Percentiles rank a stretch among this genome's conserved stretches.
These are phyloP conservation scores for Archaeoteleia sp. DNA, from an alignment of 2,888 invertebrate species.

Conservation along the genomic window DNA sequence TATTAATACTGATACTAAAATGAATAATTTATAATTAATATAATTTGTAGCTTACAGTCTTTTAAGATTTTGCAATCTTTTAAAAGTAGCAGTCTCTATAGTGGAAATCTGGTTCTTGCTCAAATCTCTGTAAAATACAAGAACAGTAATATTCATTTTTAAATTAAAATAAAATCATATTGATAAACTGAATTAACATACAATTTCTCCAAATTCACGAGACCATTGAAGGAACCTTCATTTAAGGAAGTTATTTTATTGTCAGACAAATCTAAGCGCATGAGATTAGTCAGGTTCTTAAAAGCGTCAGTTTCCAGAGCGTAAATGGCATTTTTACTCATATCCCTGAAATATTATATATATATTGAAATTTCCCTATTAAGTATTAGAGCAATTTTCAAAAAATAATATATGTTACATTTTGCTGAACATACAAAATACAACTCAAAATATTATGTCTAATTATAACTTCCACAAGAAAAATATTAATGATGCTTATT, in stretches of 20 bases:
- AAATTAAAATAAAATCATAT: neutral
- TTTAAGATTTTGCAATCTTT: slow-evolving; percentile 83
- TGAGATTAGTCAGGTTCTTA: slow-evolving; percentile 71
- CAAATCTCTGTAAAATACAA: slow-evolving; percentile 79
- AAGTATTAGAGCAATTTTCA: too few species aligned
- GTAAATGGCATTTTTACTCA: slow-evolving; percentile 80
- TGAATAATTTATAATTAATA: slow-evolving; percentile 6
- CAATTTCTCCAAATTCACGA: slow-evolving; percentile 83
- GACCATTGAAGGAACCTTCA: slow-evolving; percentile 82
- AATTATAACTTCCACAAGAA: too few species aligned
- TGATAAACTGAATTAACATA: too few species aligned
- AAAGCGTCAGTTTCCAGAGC: slow-evolving; percentile 72
- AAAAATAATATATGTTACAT: slow-evolving; percentile 5
- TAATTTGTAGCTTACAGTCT: slow-evolving; percentile 75
- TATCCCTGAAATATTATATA: slow-evolving; percentile 79
- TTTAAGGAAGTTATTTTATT: slow-evolving; percentile 84
- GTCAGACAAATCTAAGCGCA: slow-evolving; percentile 80
- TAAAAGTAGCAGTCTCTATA: slow-evolving; percentile 85
- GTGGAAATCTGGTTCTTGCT: slow-evolving; percentile 86
- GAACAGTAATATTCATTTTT: slow-evolving; percentile 19
- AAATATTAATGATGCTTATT: too few species aligned
- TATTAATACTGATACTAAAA: too few species aligned
- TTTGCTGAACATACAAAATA: too few species aligned
- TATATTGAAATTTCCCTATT: too few species aligned
- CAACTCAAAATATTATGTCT: too few species aligned